Conservation (phyloP, 2,888 invertebrate genomes). For the Dynastes maya region DNA sequence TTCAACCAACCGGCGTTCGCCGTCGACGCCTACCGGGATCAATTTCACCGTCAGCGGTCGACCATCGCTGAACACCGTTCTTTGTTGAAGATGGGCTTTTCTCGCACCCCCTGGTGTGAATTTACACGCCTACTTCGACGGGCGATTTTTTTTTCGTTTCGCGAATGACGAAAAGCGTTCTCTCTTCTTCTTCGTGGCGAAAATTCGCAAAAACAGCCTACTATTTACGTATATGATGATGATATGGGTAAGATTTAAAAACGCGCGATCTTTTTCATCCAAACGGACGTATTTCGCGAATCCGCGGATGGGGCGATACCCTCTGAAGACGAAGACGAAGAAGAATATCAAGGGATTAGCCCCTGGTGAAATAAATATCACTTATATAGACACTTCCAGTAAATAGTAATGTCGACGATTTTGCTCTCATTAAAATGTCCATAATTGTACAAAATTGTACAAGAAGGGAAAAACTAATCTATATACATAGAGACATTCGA, state of each 20-base stretch:
- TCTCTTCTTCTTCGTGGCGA: constrained; percentile 22
- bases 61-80: constrained; percentile 50
- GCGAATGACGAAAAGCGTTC: constrained; percentile 6
- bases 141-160: constrained; percentile 28
- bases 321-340: no score
- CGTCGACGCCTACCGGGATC: constrained; percentile 58
- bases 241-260: no score
- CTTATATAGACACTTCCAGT: no score
- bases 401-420: no score
- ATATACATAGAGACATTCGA: neutral
- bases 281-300: no score
- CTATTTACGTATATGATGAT: no score
- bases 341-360: no score
- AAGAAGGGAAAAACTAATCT: neutral
- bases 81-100: constrained; percentile 58
- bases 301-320: no score
- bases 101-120: constrained; percentile 58
- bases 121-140: constrained; percentile 48
- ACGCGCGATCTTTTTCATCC: no score
- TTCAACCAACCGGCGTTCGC: constrained; percentile 58
- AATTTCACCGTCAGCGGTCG: constrained; percentile 39
- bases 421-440: neutral
- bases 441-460: constrained; percentile 2
- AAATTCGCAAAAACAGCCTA: constrained; percentile 13
- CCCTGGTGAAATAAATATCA: no score